Percentiles rank a stretch among this genome's conserved stretches.
Evolutionary conservation across 2,113 vertebrate genomes (phyloP).

Genomic region (Boulengerochromis microlepis): DNA sequence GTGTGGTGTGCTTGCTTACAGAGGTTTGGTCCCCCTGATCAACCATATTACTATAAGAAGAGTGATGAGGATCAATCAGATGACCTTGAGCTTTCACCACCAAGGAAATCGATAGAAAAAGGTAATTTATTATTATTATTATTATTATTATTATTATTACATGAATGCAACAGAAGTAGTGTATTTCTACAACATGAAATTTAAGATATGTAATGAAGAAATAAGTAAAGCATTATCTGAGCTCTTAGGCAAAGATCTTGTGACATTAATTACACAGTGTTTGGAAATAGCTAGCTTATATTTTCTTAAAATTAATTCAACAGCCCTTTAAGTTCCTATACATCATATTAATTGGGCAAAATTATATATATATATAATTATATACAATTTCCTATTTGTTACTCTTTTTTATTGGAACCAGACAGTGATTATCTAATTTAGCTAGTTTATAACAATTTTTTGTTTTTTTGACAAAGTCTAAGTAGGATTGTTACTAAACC

Average conservation of each 20-base stretch:
- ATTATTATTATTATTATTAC: background rate
- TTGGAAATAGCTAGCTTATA: background rate
- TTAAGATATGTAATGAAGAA: background rate
- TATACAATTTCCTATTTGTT: background rate
- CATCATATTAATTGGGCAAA: background rate
- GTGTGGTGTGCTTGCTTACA: conserved; percentile 6
- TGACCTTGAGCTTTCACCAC: background rate
- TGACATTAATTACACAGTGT: background rate
- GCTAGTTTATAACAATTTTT: background rate
- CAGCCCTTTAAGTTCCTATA: background rate
- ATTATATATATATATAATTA: background rate
- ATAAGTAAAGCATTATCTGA: background rate
- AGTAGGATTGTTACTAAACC: background rate
- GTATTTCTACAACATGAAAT: background rate
- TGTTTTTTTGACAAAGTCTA: background rate
- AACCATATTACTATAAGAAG: conserved; percentile 76
- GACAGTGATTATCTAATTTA: background rate
- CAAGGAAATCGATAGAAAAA: background rate
- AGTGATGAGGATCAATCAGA: conserved; percentile 67
- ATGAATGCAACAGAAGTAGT: background rate
- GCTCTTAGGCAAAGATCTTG: background rate
- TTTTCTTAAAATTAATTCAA: background rate
- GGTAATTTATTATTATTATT: background rate
- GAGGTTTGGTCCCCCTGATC: conserved; percentile 72
- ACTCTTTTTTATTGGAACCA: background rate